A percentile compares a stretch with the other conserved stretches of the same genome.
Conservation (phyloP, 2,888 invertebrate genomes). For the Drosophila vallismaia region DNA sequence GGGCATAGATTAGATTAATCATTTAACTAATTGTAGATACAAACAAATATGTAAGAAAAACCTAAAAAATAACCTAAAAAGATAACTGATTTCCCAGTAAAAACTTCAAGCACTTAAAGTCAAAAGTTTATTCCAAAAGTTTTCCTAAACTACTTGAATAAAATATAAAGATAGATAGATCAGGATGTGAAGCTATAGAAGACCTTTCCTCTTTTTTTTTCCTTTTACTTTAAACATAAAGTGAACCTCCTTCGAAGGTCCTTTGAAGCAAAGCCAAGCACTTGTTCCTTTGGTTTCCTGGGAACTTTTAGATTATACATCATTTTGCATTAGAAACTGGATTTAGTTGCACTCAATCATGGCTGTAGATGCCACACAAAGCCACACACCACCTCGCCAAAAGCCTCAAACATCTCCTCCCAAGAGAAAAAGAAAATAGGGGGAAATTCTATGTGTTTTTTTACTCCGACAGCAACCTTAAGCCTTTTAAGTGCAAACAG, state of each 20-base stretch:
- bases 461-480: conserved; percentile 34
- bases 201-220: too few relatives aligned
- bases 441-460: not conserved
- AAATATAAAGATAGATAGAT: too few relatives aligned
- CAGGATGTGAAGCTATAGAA: too few relatives aligned
- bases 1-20: not conserved
- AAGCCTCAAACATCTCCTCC: too few relatives aligned
- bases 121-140: too few relatives aligned
- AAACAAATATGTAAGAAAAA: too few relatives aligned
- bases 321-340: conserved; percentile 52
- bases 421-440: not conserved
- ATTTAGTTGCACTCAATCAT: conserved; percentile 36
- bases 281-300: conserved; percentile 13
- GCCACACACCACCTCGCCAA: not conserved
- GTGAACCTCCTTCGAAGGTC: not conserved
- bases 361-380: not conserved
- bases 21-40: not conserved
- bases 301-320: conserved; percentile 12
- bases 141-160: too few relatives aligned
- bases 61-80: too few relatives aligned
- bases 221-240: not conserved
- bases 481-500: conserved; percentile 64
- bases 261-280: not conserved
- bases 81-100: too few relatives aligned
- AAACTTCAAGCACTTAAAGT: too few relatives aligned